Base-by-base conservation (phyloP, 2,888 invertebrate species). In the Ctenicera cuprea region DNA sequence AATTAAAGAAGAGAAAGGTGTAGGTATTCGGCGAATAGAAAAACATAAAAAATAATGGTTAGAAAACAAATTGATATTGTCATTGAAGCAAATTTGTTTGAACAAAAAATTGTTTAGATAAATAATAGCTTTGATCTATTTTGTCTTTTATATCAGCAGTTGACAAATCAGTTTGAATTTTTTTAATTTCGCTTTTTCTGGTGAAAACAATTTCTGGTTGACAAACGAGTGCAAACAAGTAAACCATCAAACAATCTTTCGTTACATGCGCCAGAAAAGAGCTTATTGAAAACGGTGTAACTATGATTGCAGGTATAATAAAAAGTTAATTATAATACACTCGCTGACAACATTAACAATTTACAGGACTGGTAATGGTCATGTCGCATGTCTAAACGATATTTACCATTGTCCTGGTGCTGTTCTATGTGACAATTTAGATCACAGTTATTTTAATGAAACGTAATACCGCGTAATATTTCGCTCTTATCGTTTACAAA, bases 241-340 rank as follows among this genome's bases (percentile, higher is more conserved):
- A 48, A 48, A 48, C 43, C 3, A 7, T 7, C 4, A 3, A 22
- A 50, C 20, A 26, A 26, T 52, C 4, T 5, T 52, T 52, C 3
- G 52, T 52, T 26, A 48, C 18, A 48, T 16, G 20, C 9, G 20
- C 20, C 30, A 30, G 38, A 38, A 59, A 38, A 18, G 4, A 12
- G 37, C 16, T 41, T 41, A 38, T 59, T 43, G 26, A 57, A 57
- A 52, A 66, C 37, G 38, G 3, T 37, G 16, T 41, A 54, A 33
- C 33, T 18, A 41, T 52, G 62, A 70, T 63, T 70, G 48, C 41
- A 16, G 54, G 30, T 64, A 63, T 64, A 68, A 73, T 59, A 73
- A 69, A 73, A 73, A 69, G 65, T 69, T 69, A 73, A 73, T 73
- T 73, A 73, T 64, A 73, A 69, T 73, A 54, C 70, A 71, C 63